A percentile compares a stretch with the other conserved stretches of the same genome.
Evolutionary conservation across 2,113 vertebrate species (phyloP).

Genomic region (Gallinago paraguaiae): DNA sequence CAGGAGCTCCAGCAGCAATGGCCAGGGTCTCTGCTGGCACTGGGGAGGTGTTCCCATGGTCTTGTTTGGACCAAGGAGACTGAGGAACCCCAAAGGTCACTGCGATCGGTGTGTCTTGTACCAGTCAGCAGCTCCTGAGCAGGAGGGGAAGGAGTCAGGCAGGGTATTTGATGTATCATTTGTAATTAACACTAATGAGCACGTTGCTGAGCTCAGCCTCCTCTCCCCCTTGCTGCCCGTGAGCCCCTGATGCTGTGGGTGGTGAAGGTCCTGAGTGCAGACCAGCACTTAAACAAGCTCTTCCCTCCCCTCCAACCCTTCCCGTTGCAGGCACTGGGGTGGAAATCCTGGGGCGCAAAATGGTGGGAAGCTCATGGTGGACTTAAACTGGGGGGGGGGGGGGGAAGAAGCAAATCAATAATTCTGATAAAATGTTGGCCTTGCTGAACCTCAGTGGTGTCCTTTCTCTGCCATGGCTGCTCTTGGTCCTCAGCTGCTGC

Average conservation of each 20-base stretch:
- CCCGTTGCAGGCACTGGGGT: accelerated
- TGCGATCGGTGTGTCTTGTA: neutral
- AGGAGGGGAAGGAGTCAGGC: neutral
- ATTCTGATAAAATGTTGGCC: neutral
- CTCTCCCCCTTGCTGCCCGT: accelerated
- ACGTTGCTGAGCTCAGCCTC: neutral
- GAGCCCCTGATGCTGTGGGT: neutral
- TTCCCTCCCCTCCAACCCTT: neutral
- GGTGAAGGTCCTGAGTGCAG: neutral
- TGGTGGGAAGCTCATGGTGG: accelerated
- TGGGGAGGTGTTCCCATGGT: too few relatives aligned
- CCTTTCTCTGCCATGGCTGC: neutral
- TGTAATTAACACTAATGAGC: neutral
- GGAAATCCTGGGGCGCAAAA: neutral
- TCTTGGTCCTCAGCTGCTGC: neutral
- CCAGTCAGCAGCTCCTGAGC: neutral
- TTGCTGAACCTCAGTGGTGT: neutral
- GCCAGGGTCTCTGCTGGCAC: neutral
- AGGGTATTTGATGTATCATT: accelerated
- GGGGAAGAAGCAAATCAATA: accelerated
- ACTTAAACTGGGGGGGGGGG: neutral
- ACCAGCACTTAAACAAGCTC: neutral
- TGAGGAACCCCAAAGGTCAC: neutral
- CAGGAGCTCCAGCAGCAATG: neutral
- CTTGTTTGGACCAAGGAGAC: neutral